These are phyloP conservation scores for Reticulitermes speratus DNA, from an alignment of 1,140 invertebrate genomes.

Conservation along the genomic window DNA sequence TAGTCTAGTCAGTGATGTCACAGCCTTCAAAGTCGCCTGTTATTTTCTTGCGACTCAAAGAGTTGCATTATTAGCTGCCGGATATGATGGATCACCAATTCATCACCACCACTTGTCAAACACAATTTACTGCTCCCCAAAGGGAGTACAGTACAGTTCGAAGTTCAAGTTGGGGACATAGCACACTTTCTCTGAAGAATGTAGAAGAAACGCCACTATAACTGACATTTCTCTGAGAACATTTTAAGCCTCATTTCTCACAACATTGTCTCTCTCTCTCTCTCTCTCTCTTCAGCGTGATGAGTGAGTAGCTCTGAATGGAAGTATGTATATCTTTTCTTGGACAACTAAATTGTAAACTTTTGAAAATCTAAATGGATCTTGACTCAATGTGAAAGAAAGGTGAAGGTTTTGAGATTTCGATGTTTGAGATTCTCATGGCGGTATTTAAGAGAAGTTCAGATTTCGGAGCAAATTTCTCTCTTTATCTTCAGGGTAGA, in stretches of 20 bases:
- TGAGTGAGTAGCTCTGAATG: too few species aligned
- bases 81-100: not conserved
- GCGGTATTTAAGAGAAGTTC: too few species aligned
- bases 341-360: too few species aligned
- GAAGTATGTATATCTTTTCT: too few species aligned
- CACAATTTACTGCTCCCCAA: constrained; percentile 8
- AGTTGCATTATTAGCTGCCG: not conserved
- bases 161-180: not conserved
- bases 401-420: too few species aligned
- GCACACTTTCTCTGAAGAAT: not conserved
- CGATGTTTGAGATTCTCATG: too few species aligned
- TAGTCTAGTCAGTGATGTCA: too few species aligned
- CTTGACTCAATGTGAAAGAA: too few species aligned
- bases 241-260: not conserved
- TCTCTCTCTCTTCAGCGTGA: not conserved
- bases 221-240: not conserved
- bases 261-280: not conserved
- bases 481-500: too few species aligned
- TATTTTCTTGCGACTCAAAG: not conserved
- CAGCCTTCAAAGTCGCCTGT: not conserved
- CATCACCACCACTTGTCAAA: not conserved
- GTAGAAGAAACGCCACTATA: not conserved
- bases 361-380: too few species aligned
- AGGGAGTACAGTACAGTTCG: not conserved
- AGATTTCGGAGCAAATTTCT: too few species aligned